Evolutionary conservation across 2,113 vertebrate species (phyloP), one percentile per base, ranked within the genome.

Genomic region (Grus americana): DNA sequence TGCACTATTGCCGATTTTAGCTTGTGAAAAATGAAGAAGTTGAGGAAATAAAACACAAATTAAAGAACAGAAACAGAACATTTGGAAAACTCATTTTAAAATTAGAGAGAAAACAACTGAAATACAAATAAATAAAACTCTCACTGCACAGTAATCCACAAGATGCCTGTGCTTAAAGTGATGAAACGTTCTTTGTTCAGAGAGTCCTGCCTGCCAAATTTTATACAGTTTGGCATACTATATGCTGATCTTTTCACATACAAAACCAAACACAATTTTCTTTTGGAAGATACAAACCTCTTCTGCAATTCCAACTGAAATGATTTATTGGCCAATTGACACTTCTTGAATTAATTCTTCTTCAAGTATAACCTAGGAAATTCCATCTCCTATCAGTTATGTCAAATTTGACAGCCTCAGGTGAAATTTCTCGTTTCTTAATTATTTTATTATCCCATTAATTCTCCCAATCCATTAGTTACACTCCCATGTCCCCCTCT

Each of bases 381-480:
- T 95, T 91, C 73, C 73, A 92, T 91, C 80, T 96, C 58, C 79
- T 46, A 93, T 83, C 86, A 74, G 63, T 91, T 93, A 94, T 46
- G 86, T 80, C 92, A 86, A 80, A 91, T 92, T 94, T 95, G 96
- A 94, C 90, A 92, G 86, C 82, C 75, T 93, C 90, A 89, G 95
- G 82, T 94, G 88, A 93, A 96, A 94, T 81, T 94, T 91, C 92
- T 92, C n/a, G 59, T 92, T 94, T 86, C 79, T 96, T 96, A 95
- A 96, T 96, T 95, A 94, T 96, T 95, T 96, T 88, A 90, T 88
- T 93, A 95, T 86, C 55, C 63, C 90, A 96, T 96, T 96, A 94
- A 91, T 96, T 94, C 68, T 91, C 65, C 65, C 65, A 94, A 91
- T 81, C 68, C 65, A 89, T 92, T 92, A 96, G 72, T 76, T 88